phyloP scores from a whole-genome alignment of 1,140 invertebrate genomes.

The Drosophila bifasciata region DNA sequence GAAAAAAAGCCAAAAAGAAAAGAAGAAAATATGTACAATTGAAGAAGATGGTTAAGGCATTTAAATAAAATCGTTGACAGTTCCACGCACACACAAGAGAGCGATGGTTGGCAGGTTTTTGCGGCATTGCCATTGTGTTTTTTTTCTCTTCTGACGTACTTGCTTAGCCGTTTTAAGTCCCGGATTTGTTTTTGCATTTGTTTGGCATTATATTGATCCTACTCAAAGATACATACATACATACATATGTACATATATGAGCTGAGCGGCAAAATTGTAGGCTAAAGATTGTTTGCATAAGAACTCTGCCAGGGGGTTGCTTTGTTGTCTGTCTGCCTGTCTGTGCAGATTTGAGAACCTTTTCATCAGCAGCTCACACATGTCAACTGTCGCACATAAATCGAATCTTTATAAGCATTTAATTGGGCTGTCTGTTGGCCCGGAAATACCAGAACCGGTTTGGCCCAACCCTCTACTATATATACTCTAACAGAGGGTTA shows the following conservation, averaged over 20 bases:
- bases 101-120: slow-evolving; percentile 40
- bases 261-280: slow-evolving; percentile 2
- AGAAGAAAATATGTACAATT: slow-evolving; percentile 22
- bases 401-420: slow-evolving; percentile 65
- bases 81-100: slow-evolving; percentile 40
- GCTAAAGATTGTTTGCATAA: slow-evolving; percentile 33
- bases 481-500: background rate
- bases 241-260: slow-evolving; percentile 10
- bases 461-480: background rate
- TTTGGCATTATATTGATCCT: slow-evolving; percentile 55
- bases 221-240: slow-evolving; percentile 32
- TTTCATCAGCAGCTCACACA: slow-evolving; percentile 52
- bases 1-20: background rate
- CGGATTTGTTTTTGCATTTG: slow-evolving; percentile 48
- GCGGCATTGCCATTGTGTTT: slow-evolving; percentile 21
- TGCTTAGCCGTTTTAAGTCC: slow-evolving; percentile 49
- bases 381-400: slow-evolving; percentile 66
- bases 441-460: slow-evolving; percentile 37
- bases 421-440: slow-evolving; percentile 68
- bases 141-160: slow-evolving; percentile 28
- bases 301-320: slow-evolving; percentile 26
- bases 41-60: slow-evolving; percentile 49
- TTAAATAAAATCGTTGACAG: slow-evolving; percentile 50
- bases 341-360: slow-evolving; percentile 23
- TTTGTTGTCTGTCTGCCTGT: slow-evolving; percentile 2